Conservation (phyloP, 2,113 vertebrate species). For the Aspiorhynchus laticeps region DNA sequence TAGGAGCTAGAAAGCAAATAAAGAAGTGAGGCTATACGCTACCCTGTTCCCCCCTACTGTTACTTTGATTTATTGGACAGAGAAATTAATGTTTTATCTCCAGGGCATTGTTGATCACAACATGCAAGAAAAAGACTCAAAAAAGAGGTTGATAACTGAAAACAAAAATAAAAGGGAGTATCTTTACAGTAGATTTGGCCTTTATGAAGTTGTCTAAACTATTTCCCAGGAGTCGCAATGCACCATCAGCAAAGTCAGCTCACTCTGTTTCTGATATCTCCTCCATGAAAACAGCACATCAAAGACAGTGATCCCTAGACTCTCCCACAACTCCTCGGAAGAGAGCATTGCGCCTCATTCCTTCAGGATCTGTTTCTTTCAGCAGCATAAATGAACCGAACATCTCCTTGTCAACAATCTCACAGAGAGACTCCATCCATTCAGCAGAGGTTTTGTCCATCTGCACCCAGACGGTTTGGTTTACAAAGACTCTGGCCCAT, state of each 20-base stretch:
- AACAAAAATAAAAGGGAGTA: background rate
- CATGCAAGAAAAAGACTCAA: background rate
- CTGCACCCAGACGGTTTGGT: background rate
- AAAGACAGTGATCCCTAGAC: conserved; percentile 29
- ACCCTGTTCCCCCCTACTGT: background rate
- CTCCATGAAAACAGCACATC: conserved; percentile 30
- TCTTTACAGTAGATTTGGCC: background rate
- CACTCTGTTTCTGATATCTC: conserved; percentile 19
- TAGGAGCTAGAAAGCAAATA: background rate
- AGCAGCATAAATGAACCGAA: conserved; percentile 48
- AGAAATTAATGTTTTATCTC: background rate
- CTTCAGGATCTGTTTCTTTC: conserved; percentile 42
- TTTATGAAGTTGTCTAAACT: conserved; percentile 17
- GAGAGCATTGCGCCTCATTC: conserved; percentile 47
- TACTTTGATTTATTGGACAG: background rate
- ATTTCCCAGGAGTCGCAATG: background rate
- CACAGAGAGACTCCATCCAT: conserved; percentile 23
- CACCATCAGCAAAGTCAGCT: conserved; percentile 24
- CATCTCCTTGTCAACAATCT: background rate
- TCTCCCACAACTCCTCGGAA: conserved; percentile 43
- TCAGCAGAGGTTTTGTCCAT: conserved; percentile 22
- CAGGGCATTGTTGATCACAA: background rate
- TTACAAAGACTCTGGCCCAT: conserved; percentile 17
- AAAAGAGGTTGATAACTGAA: background rate
- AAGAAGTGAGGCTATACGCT: background rate